A percentile compares a stretch with the other conserved stretches of the same genome.
Evolutionary conservation across 1,140 invertebrate species (phyloP).

Genomic region (Chironomus striatipennis): DNA sequence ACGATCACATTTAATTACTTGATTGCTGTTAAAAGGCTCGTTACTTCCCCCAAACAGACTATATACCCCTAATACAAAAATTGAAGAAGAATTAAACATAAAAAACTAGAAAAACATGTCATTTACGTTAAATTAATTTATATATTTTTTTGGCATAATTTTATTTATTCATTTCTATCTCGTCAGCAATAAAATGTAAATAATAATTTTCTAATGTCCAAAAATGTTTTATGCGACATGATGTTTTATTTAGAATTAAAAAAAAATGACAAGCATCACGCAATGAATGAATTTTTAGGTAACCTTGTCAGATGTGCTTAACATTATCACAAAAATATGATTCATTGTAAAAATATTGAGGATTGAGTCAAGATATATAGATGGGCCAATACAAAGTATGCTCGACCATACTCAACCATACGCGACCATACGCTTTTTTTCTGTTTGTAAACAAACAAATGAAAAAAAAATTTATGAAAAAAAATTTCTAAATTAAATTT

Average conservation of each 20-base stretch:
- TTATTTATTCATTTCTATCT: slow-evolving; percentile 4
- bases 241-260: slow-evolving; percentile 10
- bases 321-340: too few relatives aligned
- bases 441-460: too few relatives aligned
- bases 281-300: not conserved
- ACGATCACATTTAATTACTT: slow-evolving; percentile 8
- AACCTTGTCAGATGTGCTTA: not conserved
- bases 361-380: not conserved
- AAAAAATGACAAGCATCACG: slow-evolving; percentile 5
- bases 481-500: too few relatives aligned
- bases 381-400: too few relatives aligned
- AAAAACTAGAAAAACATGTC: slow-evolving; percentile 11
- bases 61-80: not conserved
- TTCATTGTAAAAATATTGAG: not conserved
- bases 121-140: slow-evolving; percentile 21
- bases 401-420: too few relatives aligned
- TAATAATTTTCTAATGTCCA: slow-evolving; percentile 23
- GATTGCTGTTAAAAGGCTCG: slow-evolving; percentile 11
- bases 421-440: too few relatives aligned
- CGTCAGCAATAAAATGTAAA: slow-evolving; percentile 21
- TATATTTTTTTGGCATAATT: slow-evolving; percentile 4
- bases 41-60: not conserved
- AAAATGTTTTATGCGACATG: slow-evolving; percentile 13
- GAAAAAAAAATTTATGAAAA: too few relatives aligned
- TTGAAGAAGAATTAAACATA: not conserved